A percentile compares a stretch with the other conserved stretches of the same genome.
Conservation (phyloP, 2,888 invertebrate species). For the Phaonia tiefii region DNA sequence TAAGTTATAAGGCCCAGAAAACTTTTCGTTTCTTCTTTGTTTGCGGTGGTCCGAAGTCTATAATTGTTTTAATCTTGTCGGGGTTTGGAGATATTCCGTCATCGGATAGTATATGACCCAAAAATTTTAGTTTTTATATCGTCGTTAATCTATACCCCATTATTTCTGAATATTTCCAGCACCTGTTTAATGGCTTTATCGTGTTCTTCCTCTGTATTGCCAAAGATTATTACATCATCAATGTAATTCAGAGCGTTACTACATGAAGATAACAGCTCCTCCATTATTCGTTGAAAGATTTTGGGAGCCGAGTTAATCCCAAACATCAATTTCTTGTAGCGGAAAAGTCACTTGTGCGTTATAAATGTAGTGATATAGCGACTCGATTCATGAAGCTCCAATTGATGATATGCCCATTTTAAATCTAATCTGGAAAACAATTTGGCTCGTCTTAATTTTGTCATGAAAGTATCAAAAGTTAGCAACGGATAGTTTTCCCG, state of each 20-base stretch:
- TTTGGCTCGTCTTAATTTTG: conserved; percentile 68
- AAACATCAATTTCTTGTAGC: conserved; percentile 76
- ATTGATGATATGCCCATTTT: conserved; percentile 71
- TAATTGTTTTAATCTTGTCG: too few species aligned
- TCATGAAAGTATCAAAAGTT: conserved; percentile 67
- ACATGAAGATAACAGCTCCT: conserved; percentile 68
- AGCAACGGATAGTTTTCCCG: conserved; percentile 50
- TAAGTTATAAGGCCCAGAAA: conserved; percentile 34
- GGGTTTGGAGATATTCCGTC: too few species aligned
- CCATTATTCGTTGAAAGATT: conserved; percentile 53
- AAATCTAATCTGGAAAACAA: conserved; percentile 74
- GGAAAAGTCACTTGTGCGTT: conserved; percentile 66
- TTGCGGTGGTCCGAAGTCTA: not conserved
- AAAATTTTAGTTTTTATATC: too few species aligned
- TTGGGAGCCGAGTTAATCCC: conserved; percentile 73
- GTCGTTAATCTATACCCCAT: not conserved
- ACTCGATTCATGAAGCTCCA: conserved; percentile 68
- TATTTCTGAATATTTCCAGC: not conserved
- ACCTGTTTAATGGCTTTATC: too few species aligned
- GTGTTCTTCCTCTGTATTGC: not conserved
- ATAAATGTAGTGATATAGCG: conserved; percentile 66
- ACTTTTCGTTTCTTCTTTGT: conserved; percentile 29
- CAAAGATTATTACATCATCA: conserved; percentile 1
- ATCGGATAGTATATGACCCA: too few species aligned
- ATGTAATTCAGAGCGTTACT: not conserved